phyloP scores from a whole-genome alignment of 2,797 vertebrate genomes.

The Danio albolineatus region DNA sequence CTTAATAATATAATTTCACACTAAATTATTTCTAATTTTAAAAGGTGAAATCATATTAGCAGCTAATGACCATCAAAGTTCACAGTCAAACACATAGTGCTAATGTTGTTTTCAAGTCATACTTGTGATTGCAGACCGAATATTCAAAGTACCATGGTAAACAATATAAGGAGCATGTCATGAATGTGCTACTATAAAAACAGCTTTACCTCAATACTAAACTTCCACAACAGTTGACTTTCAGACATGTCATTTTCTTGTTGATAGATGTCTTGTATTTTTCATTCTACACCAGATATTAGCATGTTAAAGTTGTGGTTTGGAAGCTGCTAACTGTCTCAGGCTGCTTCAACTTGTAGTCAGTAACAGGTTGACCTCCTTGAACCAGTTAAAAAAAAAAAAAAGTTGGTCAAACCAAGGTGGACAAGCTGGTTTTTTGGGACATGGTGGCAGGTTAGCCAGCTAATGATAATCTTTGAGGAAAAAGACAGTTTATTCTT shows the following conservation, averaged over 20 bases:
- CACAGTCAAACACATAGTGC: too few species aligned
- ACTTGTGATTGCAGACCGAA: too few species aligned
- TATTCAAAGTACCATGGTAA: too few species aligned
- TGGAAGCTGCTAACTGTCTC: background rate
- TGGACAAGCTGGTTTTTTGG: slow-evolving; percentile 16
- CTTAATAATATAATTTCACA: too few species aligned
- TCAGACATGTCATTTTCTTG: background rate
- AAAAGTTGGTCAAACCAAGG: background rate
- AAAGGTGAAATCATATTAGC: too few species aligned
- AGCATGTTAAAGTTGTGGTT: background rate
- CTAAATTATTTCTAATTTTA: too few species aligned
- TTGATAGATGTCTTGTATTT: too few species aligned
- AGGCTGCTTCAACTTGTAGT: background rate
- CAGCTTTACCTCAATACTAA: background rate
- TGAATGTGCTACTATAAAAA: too few species aligned
- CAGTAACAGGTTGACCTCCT: background rate
- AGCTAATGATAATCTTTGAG: background rate
- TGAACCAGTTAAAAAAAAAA: slow-evolving; percentile 1
- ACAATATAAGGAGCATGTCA: too few species aligned
- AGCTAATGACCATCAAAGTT: too few species aligned
- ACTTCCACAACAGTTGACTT: background rate
- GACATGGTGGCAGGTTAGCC: background rate
- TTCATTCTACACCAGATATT: background rate
- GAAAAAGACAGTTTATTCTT: background rate
- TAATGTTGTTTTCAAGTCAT: too few species aligned